Conservation (phyloP, 2,113 vertebrate species). For the Oriolus oriolus region DNA sequence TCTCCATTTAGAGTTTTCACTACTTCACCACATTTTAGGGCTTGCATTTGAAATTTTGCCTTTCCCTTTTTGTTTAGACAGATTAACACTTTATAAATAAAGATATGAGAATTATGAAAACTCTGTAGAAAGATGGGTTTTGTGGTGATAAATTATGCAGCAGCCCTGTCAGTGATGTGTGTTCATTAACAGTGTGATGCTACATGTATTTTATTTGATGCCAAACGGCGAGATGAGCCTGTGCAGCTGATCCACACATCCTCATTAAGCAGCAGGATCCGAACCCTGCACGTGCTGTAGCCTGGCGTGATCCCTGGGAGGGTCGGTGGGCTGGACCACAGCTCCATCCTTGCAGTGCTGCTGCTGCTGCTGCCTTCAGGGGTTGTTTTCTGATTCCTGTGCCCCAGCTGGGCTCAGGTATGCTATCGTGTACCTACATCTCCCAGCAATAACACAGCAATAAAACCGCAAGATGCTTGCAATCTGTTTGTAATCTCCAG, state of each 20-base stretch:
- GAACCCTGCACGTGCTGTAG: fast-evolving
- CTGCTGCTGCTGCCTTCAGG: not conserved
- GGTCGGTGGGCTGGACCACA: not conserved
- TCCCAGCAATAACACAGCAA: not conserved
- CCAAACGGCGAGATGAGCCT: not conserved
- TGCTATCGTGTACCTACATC: not conserved
- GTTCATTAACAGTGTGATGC: not conserved
- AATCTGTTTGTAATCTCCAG: not conserved
- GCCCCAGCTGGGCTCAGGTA: not conserved
- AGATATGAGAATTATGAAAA: not conserved
- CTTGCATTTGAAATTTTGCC: not conserved
- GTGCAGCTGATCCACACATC: not conserved
- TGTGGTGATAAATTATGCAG: not conserved
- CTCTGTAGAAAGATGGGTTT: not conserved
- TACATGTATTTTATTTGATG: not conserved
- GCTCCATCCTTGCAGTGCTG: not conserved
- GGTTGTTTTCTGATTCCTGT: not conserved
- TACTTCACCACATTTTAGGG: not conserved
- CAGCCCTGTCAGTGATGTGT: not conserved
- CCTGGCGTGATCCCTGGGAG: fast-evolving
- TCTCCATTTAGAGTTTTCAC: not conserved
- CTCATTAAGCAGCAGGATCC: not conserved
- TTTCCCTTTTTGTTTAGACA: not conserved
- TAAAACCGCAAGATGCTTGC: not conserved
- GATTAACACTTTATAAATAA: not conserved